Evolutionary conservation across 2,113 vertebrate genomes (phyloP), one percentile per base, ranked within the genome.

Genomic region (Calyptomena viridis): DNA sequence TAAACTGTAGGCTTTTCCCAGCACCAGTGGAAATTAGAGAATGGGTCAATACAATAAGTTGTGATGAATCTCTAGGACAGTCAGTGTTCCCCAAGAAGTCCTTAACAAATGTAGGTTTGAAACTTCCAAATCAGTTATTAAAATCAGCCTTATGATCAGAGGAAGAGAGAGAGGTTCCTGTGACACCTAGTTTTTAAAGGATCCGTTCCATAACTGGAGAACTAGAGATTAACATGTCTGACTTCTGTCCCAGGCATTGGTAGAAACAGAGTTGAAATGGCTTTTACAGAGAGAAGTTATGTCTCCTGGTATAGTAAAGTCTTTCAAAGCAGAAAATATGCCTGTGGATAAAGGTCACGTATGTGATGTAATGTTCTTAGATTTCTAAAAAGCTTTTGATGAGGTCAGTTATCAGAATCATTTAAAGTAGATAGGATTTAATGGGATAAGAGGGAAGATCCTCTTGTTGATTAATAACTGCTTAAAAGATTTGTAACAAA

Each of bases 341-440:
- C 21, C 44, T 50, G 44, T 90, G 76, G 69, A 89, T 93, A 95
- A 94, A 95, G 91, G 94, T 94, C 91, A 89, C 44, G 75, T 87
- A 90, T 33, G 89, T 94, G 76, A 89, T 90, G 60, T 84, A 87
- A 95, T 87, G 56, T 94, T 96, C 91, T 95, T 84, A 78, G 60
- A 81, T 94, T 95, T 94, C 91, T 93, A 94, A 97, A 97, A 94
- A 81, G 89, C 80, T 96, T 97, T 95, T 94, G 94, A 94, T 95
- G 80, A 93, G 80, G 73, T 84, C 64, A 63, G 77, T 91, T 89
- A 93, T 94, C 94, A 92, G 80, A 93, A 90, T 40, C n/a, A 60
- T 89, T 96, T 97, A 93, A 94, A 92, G 52, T 40, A 89, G 64
- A 75, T 52, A 75, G 60, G 39, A 90, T 94, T 97, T 95, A 94